Base-by-base conservation (phyloP, 2,797 vertebrate species). In the Cuniculus paca region DNA sequence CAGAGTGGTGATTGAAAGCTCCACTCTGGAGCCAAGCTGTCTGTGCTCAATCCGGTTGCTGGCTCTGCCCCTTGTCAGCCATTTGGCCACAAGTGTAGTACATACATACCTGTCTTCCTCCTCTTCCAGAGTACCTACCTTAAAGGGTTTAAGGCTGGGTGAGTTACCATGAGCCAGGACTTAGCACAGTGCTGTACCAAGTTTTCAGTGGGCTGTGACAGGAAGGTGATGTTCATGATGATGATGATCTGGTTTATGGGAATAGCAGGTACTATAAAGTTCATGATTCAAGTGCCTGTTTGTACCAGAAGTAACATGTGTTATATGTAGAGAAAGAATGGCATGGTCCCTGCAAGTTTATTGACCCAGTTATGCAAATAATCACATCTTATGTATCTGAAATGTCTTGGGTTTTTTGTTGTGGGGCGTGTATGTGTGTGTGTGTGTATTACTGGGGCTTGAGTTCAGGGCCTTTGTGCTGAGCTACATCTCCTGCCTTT, bases 71-170 rank as follows among this genome's bases (percentile, higher is more conserved):
- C 54, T 54, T 61, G 42, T 42, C 68, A 54, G 36, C 75, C 39
- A 0, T 45, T 48, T 50, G 85, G 24, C 48, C 0, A 0, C 34
- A 78, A 85, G 36, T 12, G 3, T 19, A 22, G 8, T 20, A 1
- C 16, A 1, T 20, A 1, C 16, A 1, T 26, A n/a, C 56, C 75
- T 16, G 4, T 24, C 36, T 24, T 72, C 94, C 39, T 45, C 31
- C 19, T 58, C 70, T 34, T 4, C 63, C 28, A 24, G 36, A 34
- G n/a, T 56, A 42, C 50, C 81, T 61, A 12, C 61, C 56, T 50
- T 14, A 17, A 39, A 72, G 65, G 39, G 13, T 20, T 0, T 24
- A 50, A 16, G 56, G 75, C 34, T 19, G 10, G 39, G 70, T 7
- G 52, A 42, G 50, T 13, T 61, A 39, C 31, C 22, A 0, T 1